These are phyloP conservation scores for Miniopterus natalensis DNA, from an alignment of 2,113 vertebrate genomes.

Conservation along the genomic window DNA sequence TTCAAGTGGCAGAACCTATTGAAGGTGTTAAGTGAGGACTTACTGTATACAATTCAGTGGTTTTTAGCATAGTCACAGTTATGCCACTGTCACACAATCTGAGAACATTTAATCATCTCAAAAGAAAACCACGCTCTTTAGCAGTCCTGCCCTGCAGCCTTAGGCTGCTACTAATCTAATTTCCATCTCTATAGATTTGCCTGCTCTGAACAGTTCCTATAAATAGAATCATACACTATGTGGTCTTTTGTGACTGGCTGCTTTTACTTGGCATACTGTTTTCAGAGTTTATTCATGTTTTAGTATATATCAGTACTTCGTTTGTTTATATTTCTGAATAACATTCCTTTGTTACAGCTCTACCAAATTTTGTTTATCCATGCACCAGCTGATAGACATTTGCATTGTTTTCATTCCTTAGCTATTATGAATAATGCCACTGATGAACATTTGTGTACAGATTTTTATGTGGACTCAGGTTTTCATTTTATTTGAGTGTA, in stretches of 20 bases:
- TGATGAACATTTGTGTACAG: neutral
- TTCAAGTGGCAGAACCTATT: neutral
- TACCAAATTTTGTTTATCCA: neutral
- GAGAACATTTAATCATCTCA: neutral
- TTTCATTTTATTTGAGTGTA: neutral
- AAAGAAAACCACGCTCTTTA: neutral
- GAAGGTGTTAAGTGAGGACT: neutral
- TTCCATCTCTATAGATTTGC: neutral
- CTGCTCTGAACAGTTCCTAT: neutral
- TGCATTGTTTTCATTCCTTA: neutral
- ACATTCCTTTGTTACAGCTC: neutral
- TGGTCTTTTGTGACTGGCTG: neutral
- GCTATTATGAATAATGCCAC: neutral
- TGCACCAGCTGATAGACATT: neutral
- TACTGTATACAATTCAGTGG: neutral
- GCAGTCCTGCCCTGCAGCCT: neutral
- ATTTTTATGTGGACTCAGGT: neutral
- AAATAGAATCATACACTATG: neutral
- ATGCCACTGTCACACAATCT: neutral
- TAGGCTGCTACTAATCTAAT: neutral
- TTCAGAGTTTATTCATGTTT: neutral
- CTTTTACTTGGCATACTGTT: neutral
- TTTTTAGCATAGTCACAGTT: neutral
- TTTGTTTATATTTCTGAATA: constrained; percentile 2
- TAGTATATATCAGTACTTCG: neutral